Base-by-base conservation (phyloP, 2,113 vertebrate species). In the Erpornis zantholeuca region DNA sequence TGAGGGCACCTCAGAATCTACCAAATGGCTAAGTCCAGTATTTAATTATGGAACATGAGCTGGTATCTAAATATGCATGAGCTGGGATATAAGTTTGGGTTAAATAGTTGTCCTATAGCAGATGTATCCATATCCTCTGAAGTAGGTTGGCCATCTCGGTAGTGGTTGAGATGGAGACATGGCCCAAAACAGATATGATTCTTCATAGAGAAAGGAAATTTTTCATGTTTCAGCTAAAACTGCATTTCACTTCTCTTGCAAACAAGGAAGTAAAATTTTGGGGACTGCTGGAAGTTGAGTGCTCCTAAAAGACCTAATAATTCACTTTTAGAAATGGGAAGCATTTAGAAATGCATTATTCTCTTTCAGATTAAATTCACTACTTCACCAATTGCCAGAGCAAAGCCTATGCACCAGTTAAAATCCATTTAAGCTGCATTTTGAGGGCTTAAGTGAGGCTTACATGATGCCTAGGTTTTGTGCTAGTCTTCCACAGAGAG, bases 351-450 rank as follows among this genome's bases (percentile, higher is more conserved):
- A 83, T 56, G 40, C 36, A 44, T 83, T 78, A 92, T 83, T 94
- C 47, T 78, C 54, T 60, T 83, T 72, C 3, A 9, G 75, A 88
- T 91, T 93, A 90, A 59, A 93, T 88, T 90, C 72, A 64, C 15
- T 75, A 21, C 64, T 71, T 85, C 82, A 60, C 44, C 8, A 3
- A 78, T 10, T 77, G 45, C 64, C 65, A 90, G 42, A 90, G 69
- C 44, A 92, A 93, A 94, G 64, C 44, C 85, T 60, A 40, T 27
- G n/a, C 44, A 59, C 71, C 64, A 86, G 68, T 88, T 93, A 92
- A 92, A 95, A 96, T 70, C 64, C 60, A 90, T 90, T 94, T 88
- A 83, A 95, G 60, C 57, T 77, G 40, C 80, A 83, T 90, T 96
- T 93, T 83, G 36, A 93, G 44, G 49, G 82, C 64, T 93, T 96